Base-by-base conservation (phyloP, 2,888 invertebrate species). In the Junonia oenone region DNA sequence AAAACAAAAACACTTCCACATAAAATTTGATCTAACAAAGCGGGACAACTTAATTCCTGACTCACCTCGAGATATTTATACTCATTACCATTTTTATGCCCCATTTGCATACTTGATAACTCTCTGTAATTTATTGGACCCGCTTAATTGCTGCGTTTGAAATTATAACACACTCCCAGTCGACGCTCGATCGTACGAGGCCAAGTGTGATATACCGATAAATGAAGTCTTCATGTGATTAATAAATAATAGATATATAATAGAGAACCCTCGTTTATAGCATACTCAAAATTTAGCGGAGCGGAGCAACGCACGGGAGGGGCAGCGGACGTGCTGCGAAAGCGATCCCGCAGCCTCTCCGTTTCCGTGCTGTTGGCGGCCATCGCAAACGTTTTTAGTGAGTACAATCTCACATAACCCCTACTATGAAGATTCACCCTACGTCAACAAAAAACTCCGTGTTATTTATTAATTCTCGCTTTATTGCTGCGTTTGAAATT, bases 81-180 rank as follows among this genome's bases (percentile, higher is more conserved):
- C 55, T 38, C 56, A 49, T 67, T 67, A 65, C 59, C 66, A 64
- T 68, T 68, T 65, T 66, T 65, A 62, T 63, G 61, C 55, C 61
- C 60, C 59, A 66, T 67, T 65, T 64, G 63, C 68, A 65, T 68
- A 65, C 56, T 53, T 63, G 64, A 65, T 64, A 65, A 64, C 63
- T 63, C 63, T n/a, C 59, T 55, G 61, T 63, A 67, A 68, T 67
- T 68, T 68, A 68, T 67, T 51, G 65, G 58, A 60, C 33, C 15
- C 51, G 59, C 53, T 62, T 66, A 66, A 68, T 68, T 67, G 58
- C 61, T 50, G 22, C 56, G 63, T 58, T 61, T 63, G 61, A 59
- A 62, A 62, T 64, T 63, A 63, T 54, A 60, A 55, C 54, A 56
- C 55, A 51, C 26, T 43, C 26, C 1, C 6, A 43, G 43, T 43